phyloP scores from a whole-genome alignment of 2,888 invertebrate genomes.

The Rhagium mordax region DNA sequence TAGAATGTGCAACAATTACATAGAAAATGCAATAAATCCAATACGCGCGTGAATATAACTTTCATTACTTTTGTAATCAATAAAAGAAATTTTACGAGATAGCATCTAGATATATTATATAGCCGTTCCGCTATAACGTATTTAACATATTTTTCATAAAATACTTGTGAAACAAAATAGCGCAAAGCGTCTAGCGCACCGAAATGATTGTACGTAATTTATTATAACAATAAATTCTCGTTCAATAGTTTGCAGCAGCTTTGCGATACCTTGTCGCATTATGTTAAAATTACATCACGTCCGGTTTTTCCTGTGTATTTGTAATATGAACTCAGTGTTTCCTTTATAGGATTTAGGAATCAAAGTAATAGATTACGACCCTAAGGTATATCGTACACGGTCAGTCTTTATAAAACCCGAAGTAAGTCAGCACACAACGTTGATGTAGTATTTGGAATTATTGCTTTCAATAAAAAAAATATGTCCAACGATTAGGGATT shows the following conservation, averaged over 20 bases:
- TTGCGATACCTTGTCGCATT: slow-evolving; percentile 4
- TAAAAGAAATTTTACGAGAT: too few relatives aligned
- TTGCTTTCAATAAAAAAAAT: too few relatives aligned
- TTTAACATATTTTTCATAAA: neutral
- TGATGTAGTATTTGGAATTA: too few relatives aligned
- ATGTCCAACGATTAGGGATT: too few relatives aligned
- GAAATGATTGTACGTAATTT: neutral
- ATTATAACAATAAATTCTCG: slow-evolving; percentile 1
- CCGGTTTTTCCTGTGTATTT: neutral
- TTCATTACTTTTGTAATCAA: too few relatives aligned
- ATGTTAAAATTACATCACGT: slow-evolving; percentile 19
- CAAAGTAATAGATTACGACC: neutral
- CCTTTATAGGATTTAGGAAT: neutral
- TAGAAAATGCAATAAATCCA: too few relatives aligned
- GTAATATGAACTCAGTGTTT: neutral
- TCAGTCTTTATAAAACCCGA: neutral
- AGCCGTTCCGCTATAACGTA: neutral
- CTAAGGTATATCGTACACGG: neutral
- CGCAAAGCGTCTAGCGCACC: neutral
- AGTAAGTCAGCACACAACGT: too few relatives aligned
- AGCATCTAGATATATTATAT: too few relatives aligned
- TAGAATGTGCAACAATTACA: too few relatives aligned
- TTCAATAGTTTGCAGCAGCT: neutral
- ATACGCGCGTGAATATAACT: too few relatives aligned
- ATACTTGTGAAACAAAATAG: neutral